Evolutionary conservation across 2,888 invertebrate species (phyloP).

Genomic region (Phaonia tiefii): DNA sequence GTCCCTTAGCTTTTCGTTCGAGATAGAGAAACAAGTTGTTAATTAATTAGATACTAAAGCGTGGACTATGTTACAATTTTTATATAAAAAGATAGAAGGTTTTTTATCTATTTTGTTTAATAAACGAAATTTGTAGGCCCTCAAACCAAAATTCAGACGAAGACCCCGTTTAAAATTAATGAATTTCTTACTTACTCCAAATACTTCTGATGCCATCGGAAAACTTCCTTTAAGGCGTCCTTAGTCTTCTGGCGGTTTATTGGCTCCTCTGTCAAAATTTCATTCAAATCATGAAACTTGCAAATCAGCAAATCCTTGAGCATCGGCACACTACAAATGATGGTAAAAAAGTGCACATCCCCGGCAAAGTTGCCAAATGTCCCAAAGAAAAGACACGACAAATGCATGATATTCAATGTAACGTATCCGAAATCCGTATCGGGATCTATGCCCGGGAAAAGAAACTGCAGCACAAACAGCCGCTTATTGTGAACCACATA

Average conservation of each 20-base stretch:
- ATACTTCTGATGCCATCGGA: constrained; percentile 73
- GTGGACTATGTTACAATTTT: too few species aligned
- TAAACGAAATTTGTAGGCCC: too few species aligned
- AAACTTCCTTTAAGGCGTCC: constrained; percentile 65
- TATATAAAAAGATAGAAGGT: too few species aligned
- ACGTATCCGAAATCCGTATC: constrained; percentile 65
- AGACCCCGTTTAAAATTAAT: too few species aligned
- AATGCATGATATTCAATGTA: constrained; percentile 62
- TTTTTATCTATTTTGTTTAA: too few species aligned
- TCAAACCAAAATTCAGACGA: too few species aligned
- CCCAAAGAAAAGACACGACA: constrained; percentile 62
- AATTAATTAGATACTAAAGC: too few species aligned
- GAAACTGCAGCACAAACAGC: constrained; percentile 69
- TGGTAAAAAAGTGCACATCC: constrained; percentile 72
- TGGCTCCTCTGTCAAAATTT: constrained; percentile 17
- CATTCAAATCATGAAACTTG: constrained; percentile 71
- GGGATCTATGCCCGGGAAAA: constrained; percentile 69
- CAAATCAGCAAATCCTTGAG: constrained; percentile 70
- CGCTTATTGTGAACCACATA: constrained; percentile 48
- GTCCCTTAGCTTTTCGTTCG: too few species aligned
- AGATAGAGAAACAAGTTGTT: too few species aligned
- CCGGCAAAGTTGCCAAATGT: constrained; percentile 71
- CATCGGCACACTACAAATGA: constrained; percentile 69
- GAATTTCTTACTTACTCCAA: constrained; percentile 68
- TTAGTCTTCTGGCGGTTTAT: background rate